phyloP scores from a whole-genome alignment of 1,140 invertebrate species.

The Penaeus indicus region DNA sequence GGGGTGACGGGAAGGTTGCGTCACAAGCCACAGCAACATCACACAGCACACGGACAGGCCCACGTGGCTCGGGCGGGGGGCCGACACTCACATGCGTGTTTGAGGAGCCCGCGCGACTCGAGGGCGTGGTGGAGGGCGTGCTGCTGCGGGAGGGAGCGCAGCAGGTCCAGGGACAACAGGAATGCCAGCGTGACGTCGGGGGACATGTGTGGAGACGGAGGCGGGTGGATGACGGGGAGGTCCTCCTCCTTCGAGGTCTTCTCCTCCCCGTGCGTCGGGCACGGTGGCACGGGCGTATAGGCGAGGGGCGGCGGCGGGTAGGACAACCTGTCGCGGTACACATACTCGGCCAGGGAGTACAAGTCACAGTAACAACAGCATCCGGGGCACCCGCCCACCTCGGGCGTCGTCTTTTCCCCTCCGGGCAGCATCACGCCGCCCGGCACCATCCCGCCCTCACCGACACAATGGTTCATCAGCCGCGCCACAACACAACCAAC shows the following conservation, averaged over 20 bases:
- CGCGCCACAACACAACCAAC: too few species aligned
- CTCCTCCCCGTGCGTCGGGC: background rate
- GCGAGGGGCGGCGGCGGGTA: conserved; percentile 8
- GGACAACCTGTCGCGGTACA: conserved; percentile 24
- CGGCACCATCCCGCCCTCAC: too few species aligned
- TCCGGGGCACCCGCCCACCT: background rate
- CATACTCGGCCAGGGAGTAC: conserved; percentile 29
- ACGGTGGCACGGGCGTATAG: background rate
- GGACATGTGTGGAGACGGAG: background rate
- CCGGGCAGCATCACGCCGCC: conserved; percentile 10
- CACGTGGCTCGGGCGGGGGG: background rate
- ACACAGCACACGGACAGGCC: background rate
- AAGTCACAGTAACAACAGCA: conserved; percentile 43
- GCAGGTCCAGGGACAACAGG: conserved; percentile 48
- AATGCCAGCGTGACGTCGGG: conserved; percentile 41
- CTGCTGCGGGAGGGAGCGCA: conserved; percentile 21
- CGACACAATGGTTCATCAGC: too few species aligned
- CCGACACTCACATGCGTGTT: conserved; percentile 3
- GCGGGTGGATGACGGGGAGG: background rate
- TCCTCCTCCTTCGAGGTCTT: background rate
- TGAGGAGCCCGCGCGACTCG: conserved; percentile 2
- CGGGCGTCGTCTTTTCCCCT: conserved; percentile 3
- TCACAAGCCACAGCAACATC: background rate
- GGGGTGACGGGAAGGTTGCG: background rate
- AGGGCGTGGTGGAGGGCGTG: conserved; percentile 19